Evolutionary conservation across 2,113 vertebrate species (phyloP).

Genomic region (Neofelis nebulosa): DNA sequence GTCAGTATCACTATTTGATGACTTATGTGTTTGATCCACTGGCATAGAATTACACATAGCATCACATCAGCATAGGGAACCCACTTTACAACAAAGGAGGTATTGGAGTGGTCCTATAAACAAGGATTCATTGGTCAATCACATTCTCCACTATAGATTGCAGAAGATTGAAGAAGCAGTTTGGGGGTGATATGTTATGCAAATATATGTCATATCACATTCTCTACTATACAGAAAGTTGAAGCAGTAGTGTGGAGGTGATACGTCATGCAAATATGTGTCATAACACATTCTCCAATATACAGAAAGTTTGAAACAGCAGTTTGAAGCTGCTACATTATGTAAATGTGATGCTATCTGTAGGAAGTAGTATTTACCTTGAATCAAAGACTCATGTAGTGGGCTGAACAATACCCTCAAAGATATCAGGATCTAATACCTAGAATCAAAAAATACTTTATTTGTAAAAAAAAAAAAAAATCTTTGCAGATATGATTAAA

Average conservation of each 20-base stretch:
- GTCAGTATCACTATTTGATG: neutral
- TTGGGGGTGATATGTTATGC: neutral
- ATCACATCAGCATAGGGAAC: neutral
- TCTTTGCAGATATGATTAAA: neutral
- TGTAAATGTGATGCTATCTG: neutral
- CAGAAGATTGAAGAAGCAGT: neutral
- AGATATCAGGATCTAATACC: neutral
- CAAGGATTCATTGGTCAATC: neutral
- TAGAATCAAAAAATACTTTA: neutral
- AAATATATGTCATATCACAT: neutral
- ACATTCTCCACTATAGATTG: neutral
- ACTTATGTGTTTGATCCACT: neutral
- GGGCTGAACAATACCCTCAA: neutral
- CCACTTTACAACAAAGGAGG: neutral
- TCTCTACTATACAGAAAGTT: neutral
- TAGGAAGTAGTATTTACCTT: neutral
- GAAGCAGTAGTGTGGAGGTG: neutral
- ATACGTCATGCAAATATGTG: neutral
- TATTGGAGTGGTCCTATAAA: neutral
- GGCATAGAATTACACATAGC: neutral
- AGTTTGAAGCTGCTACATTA: neutral
- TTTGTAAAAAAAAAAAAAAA: neutral
- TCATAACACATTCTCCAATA: neutral
- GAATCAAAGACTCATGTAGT: neutral
- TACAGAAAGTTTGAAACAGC: neutral